Base-by-base conservation (phyloP, 2,888 invertebrate genomes). In the Drosophila picticornis region DNA sequence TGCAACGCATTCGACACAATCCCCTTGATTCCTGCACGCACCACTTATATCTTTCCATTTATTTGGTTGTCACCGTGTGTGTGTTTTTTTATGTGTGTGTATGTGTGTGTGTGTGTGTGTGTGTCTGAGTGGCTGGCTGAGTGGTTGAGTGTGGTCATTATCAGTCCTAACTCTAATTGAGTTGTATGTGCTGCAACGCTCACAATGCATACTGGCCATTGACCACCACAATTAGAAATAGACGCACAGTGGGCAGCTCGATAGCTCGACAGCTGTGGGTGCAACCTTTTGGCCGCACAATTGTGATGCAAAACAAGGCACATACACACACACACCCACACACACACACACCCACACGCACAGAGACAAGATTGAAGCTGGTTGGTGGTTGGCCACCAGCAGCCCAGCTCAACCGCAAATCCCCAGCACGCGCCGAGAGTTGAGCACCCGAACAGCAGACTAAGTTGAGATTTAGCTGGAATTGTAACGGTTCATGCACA, bases 151-250 rank as follows among this genome's bases (percentile, higher is more conserved):
- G 67, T 53, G 60, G 63, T 67, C 60, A 57, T 75, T 70, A 43
- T 25, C 34, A 64, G 66, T 46, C 71, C 61, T 34, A 60, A 65
- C 64, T 67, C 71, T 83, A 90, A 91, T 90, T 90, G 81, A 88
- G 91, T 88, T 83, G 82, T 75, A 75, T 77, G 63, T 56, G 76
- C 78, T 70, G 72, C 80, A 77, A 68, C 74, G 69, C 63, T 60
- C 71, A 11, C 25, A 65, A 66, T 82, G 73, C 71, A 72, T 71
- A 71, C 60, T 61, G 70, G 53, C 67, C 62, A 50, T 61, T 62
- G 74, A 69, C 58, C 69, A 48, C 31, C 46, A 34, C 34, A 27
- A 32, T n/a, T 25, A 29, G 9, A 38, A 32, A 52, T 52, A 16
- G 29, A 51, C 10, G 25, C 4, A 38, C 19, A n/a, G 25, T 50